Conservation (phyloP, 64 coral and sea anemone genomes). For the Porites lutea region DNA sequence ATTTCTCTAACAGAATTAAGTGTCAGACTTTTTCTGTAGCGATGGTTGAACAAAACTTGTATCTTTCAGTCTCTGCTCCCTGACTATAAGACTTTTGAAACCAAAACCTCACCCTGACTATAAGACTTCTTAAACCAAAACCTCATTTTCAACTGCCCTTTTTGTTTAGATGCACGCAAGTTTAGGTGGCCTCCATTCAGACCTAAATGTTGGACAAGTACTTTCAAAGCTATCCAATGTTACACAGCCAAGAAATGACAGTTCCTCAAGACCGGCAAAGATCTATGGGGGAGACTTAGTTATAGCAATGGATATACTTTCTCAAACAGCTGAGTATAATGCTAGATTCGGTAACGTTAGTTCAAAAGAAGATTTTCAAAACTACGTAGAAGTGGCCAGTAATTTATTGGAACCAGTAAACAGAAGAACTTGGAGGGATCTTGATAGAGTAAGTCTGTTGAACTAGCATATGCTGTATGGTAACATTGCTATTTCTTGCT, state of each 20-base stretch:
- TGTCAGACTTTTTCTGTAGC: too few relatives aligned
- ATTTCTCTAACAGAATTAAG: too few relatives aligned
- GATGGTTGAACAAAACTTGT: too few relatives aligned
- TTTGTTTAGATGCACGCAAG: background rate
- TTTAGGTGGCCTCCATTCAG: background rate
- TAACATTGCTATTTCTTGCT: too few relatives aligned
- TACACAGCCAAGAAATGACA: background rate
- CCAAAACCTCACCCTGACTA: too few relatives aligned
- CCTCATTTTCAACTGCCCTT: background rate
- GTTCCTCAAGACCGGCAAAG: background rate
- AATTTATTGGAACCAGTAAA: background rate
- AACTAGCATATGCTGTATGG: too few relatives aligned
- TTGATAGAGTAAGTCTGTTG: background rate
- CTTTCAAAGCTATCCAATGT: background rate
- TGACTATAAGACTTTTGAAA: too few relatives aligned
- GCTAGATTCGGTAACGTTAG: background rate
- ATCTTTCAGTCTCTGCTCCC: too few relatives aligned
- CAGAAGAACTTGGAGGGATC: background rate
- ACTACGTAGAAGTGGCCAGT: background rate
- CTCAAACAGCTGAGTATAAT: background rate
- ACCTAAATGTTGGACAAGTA: background rate
- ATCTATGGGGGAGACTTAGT: background rate
- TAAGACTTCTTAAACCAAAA: too few relatives aligned
- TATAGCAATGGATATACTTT: slow-evolving; percentile 2
- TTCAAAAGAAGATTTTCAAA: background rate